These are phyloP conservation scores for Tortrix viridana DNA, from an alignment of 2,888 invertebrate genomes.

Conservation along the genomic window DNA sequence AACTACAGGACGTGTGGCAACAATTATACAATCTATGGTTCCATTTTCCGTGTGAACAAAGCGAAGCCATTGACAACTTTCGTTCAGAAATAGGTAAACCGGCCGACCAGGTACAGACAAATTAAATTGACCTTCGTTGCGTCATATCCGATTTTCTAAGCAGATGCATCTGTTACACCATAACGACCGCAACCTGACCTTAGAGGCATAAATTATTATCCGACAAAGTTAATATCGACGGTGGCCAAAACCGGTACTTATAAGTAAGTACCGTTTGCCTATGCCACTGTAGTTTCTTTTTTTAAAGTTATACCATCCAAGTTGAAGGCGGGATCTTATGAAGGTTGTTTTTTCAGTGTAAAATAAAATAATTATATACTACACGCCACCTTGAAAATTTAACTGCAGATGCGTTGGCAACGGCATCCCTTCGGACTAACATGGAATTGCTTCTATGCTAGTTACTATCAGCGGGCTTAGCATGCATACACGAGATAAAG, in stretches of 20 bases:
- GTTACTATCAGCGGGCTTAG: no score
- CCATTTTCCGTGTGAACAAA: constrained; percentile 17
- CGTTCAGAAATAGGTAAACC: constrained; percentile 24
- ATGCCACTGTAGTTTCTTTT: no score
- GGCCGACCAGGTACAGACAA: constrained; percentile 9
- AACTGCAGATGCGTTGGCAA: no score
- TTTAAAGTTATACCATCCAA: no score
- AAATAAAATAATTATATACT: no score
- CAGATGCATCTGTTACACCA: constrained; percentile 28
- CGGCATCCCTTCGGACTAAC: no score
- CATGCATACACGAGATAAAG: no score
- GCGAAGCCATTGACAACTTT: constrained; percentile 17
- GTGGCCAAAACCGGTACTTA: neutral
- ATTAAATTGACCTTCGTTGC: constrained; percentile 20
- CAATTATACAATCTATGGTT: constrained; percentile 21
- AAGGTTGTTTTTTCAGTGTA: no score
- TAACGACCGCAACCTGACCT: constrained; percentile 16
- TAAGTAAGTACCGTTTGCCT: no score
- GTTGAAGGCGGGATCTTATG: no score
- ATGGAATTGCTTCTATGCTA: no score
- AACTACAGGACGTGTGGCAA: constrained; percentile 25
- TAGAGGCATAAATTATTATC: constrained; percentile 9
- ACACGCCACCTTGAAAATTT: no score
- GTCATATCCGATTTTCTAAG: constrained; percentile 28
- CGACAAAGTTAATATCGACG: constrained; percentile 1